Evolutionary conservation across 2,797 vertebrate genomes (phyloP), one percentile per base, ranked within the genome.

Genomic region (Crypturellus tataupa): DNA sequence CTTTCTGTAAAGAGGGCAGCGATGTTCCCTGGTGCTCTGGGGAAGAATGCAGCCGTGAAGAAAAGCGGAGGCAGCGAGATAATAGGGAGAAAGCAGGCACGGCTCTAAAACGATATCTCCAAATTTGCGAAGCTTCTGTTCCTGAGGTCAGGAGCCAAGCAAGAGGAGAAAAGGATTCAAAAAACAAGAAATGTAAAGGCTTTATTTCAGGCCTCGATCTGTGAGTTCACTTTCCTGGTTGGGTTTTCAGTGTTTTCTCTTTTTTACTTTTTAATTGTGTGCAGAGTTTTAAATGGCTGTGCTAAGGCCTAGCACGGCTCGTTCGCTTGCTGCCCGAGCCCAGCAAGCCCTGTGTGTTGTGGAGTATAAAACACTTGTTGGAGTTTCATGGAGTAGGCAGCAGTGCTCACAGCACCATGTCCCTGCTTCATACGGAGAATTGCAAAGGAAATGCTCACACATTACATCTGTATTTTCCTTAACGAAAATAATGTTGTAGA

Each of bases 71-170:
- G 16, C 64, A 77, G 70, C 73, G 59, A 87, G 80, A 49, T 88
- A 78, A 37, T 8, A 85, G 70, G 55, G 19, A 80, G 73, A 94
- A 90, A 81, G 67, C 37, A 73, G 72, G 9, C 44, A 69, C 56
- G 27, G 18, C 68, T 70, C 18, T 19, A 63, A 68, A 88, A 86
- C 44, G 58, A 35, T 31, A 47, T 68, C 93, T 83, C 70, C 73
- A 83, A 7, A 78, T 87, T 80, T 93, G 72, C 71, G 81, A 94
- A 91, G 49, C 86, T 90, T 31, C 72, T 71, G 29, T 75, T 94
- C 46, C 55, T 49, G 27, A 37, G 88, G 93, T 94, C 85, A 96
- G 85, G 72, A 95, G 35, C 69, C 70, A 85, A 65, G n/a, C 10
- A 90, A 95, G 40, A 87, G 39, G 23, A 67, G 63, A 87, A 94